These are phyloP conservation scores for Catocala fraxini DNA, from an alignment of 2,888 invertebrate genomes.

Conservation along the genomic window DNA sequence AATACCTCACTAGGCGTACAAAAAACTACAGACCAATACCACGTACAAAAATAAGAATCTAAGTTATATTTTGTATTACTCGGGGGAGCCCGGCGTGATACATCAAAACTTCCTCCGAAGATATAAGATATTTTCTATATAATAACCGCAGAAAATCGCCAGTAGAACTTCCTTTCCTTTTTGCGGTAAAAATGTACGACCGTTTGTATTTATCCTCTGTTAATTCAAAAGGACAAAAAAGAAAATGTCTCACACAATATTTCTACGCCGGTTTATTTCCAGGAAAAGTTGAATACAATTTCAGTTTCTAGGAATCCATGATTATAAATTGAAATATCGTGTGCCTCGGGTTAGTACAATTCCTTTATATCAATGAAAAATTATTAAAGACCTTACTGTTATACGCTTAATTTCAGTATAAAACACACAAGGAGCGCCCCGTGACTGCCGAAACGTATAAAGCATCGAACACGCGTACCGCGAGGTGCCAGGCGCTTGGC, in stretches of 20 bases:
- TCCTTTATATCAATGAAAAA: slow-evolving; percentile 4
- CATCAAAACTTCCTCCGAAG: slow-evolving; percentile 48
- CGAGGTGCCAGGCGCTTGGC: slow-evolving; percentile 26
- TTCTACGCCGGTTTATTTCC: slow-evolving; percentile 3
- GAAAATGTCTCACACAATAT: slow-evolving; percentile 3
- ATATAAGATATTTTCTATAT: slow-evolving; percentile 41
- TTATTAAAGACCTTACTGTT: slow-evolving; percentile 3
- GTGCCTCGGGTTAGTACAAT: neutral
- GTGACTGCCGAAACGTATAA: slow-evolving; percentile 36
- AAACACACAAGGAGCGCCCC: slow-evolving; percentile 4
- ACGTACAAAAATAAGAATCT: slow-evolving; percentile 51
- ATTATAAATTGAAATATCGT: too few relatives aligned
- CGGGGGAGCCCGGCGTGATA: slow-evolving; percentile 46
- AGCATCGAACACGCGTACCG: slow-evolving; percentile 27
- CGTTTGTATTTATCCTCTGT: slow-evolving; percentile 15
- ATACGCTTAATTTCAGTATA: slow-evolving; percentile 9
- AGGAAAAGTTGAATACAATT: slow-evolving; percentile 7
- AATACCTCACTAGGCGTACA: slow-evolving; percentile 32
- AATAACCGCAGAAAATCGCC: slow-evolving; percentile 32
- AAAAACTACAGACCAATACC: slow-evolving; percentile 28
- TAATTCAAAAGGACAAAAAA: slow-evolving; percentile 18
- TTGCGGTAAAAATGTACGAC: slow-evolving; percentile 29
- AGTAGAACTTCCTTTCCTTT: slow-evolving; percentile 41
- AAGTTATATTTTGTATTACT: slow-evolving; percentile 50
- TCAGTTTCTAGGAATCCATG: slow-evolving; percentile 1